phyloP scores from a whole-genome alignment of 2,797 vertebrate genomes.

The Notolepis coatsorum region DNA sequence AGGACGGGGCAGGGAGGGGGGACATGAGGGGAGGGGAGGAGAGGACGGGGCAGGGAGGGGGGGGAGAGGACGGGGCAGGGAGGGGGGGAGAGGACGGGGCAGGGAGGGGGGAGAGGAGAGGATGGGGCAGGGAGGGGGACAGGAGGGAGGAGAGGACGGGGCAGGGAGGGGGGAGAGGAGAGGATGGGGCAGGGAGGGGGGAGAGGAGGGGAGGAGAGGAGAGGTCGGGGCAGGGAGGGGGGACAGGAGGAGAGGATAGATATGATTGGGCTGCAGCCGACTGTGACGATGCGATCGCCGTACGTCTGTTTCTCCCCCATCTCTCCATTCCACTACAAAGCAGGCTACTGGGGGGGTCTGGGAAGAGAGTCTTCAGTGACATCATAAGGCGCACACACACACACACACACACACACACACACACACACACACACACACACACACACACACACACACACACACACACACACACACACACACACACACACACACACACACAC shows the following conservation, averaged over 20 bases:
- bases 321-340: slow-evolving; percentile 27
- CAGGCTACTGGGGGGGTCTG: slow-evolving; percentile 6
- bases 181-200: slow-evolving; percentile 1
- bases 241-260: background rate
- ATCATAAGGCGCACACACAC: too few species aligned
- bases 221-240: too few species aligned
- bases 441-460: too few species aligned
- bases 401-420: too few species aligned
- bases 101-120: slow-evolving; percentile 4
- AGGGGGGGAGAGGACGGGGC: slow-evolving; percentile 30
- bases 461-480: too few species aligned
- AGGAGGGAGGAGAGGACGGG: background rate
- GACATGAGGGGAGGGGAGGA: slow-evolving; percentile 7
- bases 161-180: slow-evolving; percentile 31
- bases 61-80: slow-evolving; percentile 21
- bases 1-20: background rate
- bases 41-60: slow-evolving; percentile 49
- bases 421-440: too few species aligned
- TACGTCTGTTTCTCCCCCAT: slow-evolving; percentile 38
- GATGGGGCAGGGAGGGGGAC: too few species aligned
- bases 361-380: slow-evolving; percentile 33
- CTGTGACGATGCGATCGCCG: slow-evolving; percentile 52
- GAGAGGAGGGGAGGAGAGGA: slow-evolving; percentile 17
- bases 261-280: slow-evolving; percentile 57
- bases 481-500: too few species aligned